These are phyloP conservation scores for Toxotes lorentzi DNA, from an alignment of 2,797 vertebrate genomes.

Conservation along the genomic window DNA sequence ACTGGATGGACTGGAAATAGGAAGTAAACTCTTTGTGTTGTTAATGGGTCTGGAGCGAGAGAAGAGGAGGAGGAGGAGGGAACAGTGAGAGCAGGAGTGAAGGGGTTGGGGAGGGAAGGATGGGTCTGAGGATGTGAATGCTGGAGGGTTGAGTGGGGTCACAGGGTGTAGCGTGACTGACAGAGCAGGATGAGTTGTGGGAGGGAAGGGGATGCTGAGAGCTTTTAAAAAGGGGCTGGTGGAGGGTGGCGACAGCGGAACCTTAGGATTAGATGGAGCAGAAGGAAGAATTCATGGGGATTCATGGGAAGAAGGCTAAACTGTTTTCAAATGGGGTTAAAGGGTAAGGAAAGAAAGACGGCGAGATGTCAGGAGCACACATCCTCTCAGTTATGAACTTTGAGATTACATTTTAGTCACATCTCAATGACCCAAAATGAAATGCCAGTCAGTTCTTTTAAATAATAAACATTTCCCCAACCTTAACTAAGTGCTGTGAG, in stretches of 20 bases:
- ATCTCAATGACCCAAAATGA: background rate
- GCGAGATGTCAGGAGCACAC: background rate
- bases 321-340: constrained; percentile 19
- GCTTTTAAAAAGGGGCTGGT: constrained; percentile 45
- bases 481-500: background rate
- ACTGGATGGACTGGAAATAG: constrained; percentile 24
- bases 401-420: background rate
- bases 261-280: constrained; percentile 26
- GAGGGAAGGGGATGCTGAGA: constrained; percentile 48
- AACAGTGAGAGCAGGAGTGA: background rate
- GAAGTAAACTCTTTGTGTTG: constrained; percentile 31
- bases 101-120: background rate
- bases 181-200: constrained; percentile 45
- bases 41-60: constrained; percentile 44
- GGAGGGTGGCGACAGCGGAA: constrained; percentile 9
- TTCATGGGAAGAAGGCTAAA: constrained; percentile 30
- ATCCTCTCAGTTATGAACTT: constrained; percentile 7
- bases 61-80: background rate
- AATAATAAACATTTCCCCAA: background rate
- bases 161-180: constrained; percentile 54
- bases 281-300: constrained; percentile 17
- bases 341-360: constrained; percentile 4
- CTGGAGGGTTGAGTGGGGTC: constrained; percentile 52
- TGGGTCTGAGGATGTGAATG: constrained; percentile 20
- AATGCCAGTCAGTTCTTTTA: background rate